Evolutionary conservation across 2,888 invertebrate species (phyloP), one percentile per base, ranked within the genome.

Genomic region (Timema cristinae): DNA sequence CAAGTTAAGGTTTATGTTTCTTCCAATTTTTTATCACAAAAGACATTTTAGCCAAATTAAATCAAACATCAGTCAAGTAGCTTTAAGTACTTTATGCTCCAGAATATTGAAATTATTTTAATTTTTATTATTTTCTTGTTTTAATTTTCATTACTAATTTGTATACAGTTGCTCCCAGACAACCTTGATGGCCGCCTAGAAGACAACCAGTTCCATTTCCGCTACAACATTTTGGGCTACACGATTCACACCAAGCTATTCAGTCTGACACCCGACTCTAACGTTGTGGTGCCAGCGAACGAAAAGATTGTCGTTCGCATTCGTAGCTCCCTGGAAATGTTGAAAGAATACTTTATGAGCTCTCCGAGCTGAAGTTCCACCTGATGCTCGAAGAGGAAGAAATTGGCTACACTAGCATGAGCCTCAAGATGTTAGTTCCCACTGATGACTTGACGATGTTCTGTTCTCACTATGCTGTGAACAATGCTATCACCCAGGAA

Each of bases 291-390:
- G 75, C 71, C 75, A 0, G 78, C 85, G 0, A 82, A 84, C 79
- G 86, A 87, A 77, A 85, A 86, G 76, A 84, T 85, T 0, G 82
- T 84, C 16, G 79, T 88, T 63, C 83, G 84, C 0, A 79, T 87
- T 73, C 81, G 84, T 52, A 52, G 52, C 10, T 68, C 68, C 11
- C 32, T 68, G 10, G 68, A 68, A 54, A 68, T 52, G 0, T 79
- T 88, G 6, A 80, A 79, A 10, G 79, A 82, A 13, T 87, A 87
- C 79, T 83, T 87, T 75, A 77, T 0, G 79, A 83, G 66, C 85
- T 85, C 50, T 84, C 87, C 7, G 81, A 83, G 71, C 81, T 87
- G 11, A 81, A 84, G 16, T 80, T 85, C 2, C 81, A 80, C 50
- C 77, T 87, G 0, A 84, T 83, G 73, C 11, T 47, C 47, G 68